These are phyloP conservation scores for Cyphomyrus plagiostoma DNA, from an alignment of 2,113 vertebrate genomes.

Conservation along the genomic window DNA sequence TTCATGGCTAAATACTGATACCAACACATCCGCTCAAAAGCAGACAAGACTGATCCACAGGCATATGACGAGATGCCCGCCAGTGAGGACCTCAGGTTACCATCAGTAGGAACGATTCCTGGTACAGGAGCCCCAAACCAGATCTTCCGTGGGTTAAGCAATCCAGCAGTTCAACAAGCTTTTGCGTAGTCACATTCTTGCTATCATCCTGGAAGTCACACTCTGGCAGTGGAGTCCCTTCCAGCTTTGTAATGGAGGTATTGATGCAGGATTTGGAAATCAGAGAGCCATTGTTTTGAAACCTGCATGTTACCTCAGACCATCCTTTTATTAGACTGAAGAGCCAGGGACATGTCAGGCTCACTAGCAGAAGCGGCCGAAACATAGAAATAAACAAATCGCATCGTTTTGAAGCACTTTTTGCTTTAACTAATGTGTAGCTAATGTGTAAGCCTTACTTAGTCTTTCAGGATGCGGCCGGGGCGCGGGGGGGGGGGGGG, in stretches of 20 bases:
- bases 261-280: background rate
- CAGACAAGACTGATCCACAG: background rate
- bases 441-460: slow-evolving; percentile 66
- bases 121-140: background rate
- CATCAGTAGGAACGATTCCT: background rate
- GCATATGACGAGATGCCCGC: background rate
- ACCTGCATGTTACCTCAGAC: background rate
- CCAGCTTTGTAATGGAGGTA: background rate
- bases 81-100: background rate
- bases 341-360: background rate
- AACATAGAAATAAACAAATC: background rate
- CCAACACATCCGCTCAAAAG: background rate
- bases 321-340: background rate
- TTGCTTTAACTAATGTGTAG: slow-evolving; percentile 52
- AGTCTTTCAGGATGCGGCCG: background rate
- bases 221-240: background rate
- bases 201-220: background rate
- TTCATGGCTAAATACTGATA: background rate
- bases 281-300: background rate
- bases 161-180: background rate
- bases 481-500: too few relatives aligned
- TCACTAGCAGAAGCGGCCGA: background rate
- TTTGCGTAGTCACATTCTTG: background rate
- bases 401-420: slow-evolving; percentile 40
- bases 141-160: background rate